Evolutionary conservation across 2,888 invertebrate genomes (phyloP), one percentile per base, ranked within the genome.

Genomic region (Heliothis peltigera): DNA sequence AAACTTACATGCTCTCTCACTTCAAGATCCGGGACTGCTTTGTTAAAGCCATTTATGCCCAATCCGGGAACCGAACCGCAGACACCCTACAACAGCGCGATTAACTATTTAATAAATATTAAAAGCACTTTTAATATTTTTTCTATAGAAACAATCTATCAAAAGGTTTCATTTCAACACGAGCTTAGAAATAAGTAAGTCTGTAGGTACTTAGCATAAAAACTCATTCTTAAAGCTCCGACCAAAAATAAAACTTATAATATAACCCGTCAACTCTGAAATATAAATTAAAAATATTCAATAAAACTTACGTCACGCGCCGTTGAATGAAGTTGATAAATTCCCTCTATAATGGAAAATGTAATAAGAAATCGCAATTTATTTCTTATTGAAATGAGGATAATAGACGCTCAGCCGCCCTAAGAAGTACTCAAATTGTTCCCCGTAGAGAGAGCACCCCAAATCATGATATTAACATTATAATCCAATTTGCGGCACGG

Each of bases 331-430:
- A 91, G 90, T 91, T 91, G 90, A 91, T 90, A 91, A 91, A 92
- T 92, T 90, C 88, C 89, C 82, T 87, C 85, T 88, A 89, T 92
- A 92, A 93, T 93, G 91, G 93, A 90, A 92, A 94, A 92, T 89
- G 91, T 94, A 94, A 93, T 94, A 94, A 93, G 92, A 93, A 94
- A 93, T 93, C 91, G 91, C 92, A 94, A 93, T 94, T 94, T 94
- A 94, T 94, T 93, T 94, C 94, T 93, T 92, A 94, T 94, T 93
- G 94, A 93, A 94, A 93, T 89, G 92, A 91, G 92, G 91, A 93
- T 93, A 94, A 93, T 92, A 91, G 92, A 89, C 89, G 90, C 88
- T 84, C 85, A 86, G 85, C 83, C 89, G 84, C 91, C 90, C 89
- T 88, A 86, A 89, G 89, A 90, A 85, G 87, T 84, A 75, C 87